Base-by-base conservation (phyloP, 1,140 invertebrate species). In the Pachypeltis micranthus region DNA sequence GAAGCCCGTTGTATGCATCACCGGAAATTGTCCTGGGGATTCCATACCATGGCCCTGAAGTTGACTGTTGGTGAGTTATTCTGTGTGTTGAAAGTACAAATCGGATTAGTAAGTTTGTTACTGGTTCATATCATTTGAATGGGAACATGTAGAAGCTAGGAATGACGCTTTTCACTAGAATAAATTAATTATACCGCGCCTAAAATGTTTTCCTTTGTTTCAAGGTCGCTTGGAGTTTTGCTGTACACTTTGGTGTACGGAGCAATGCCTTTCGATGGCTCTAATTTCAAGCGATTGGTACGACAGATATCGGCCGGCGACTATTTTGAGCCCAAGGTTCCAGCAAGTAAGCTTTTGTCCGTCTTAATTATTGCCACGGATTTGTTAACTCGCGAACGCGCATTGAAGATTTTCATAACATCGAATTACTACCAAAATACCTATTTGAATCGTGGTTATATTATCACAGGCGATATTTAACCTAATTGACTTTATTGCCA, bases 191-290 rank as follows among this genome's bases (percentile, higher is more conserved):
- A n/a, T n/a, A n/a, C n/a, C n/a, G n/a, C n/a, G n/a, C n/a, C n/a
- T n/a, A n/a, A n/a, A n/a, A n/a, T n/a, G n/a, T n/a, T n/a, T n/a
- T n/a, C n/a, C n/a, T n/a, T n/a, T n/a, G 71, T 87, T 85, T 95
- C 90, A 74, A 98, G 96, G 96, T 97, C 93, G 21, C 77, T 99
- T 56, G 96, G 96, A 61, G 96, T 99, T 39, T 79, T 99, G 21
- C 77, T 99, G 0, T 99, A 99, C 72, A 98, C 96, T 26, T 78
- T 99, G 70, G 95, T 98, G 54, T 99, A 99, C 75, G 96, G 96
- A 69, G 93, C 95, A 66, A 99, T 99, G 96, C 96, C 96, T 25
- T 99, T 99, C 75, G 96, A 98, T 78, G 96, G 96, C 58, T 93
- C 92, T 62, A 97, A 98, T 78, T 98, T 98, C 73, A 96, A 96